Base-by-base conservation (phyloP, 2,888 invertebrate species). In the Papilio demoleus region DNA sequence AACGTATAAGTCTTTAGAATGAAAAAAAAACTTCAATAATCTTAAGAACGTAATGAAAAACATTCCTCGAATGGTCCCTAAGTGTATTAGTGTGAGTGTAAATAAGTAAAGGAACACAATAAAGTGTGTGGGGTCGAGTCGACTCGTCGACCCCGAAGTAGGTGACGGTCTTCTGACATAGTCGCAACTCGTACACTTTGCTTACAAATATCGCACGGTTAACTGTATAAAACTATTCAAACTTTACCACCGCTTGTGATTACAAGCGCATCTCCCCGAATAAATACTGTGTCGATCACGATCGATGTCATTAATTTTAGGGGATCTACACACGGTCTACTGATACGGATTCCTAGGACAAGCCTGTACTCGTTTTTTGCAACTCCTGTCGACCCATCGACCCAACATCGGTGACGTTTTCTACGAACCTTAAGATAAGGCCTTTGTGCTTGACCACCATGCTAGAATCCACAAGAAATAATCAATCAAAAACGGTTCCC, bases 161-260 rank as follows among this genome's bases (percentile, higher is more conserved):
- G 81, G 81, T 81, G 81, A 81, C 69, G 81, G 81, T 74, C 81
- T 70, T 63, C 53, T 36, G 34, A 38, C 53, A 61, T 47, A 70
- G 62, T 17, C 58, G 17, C 31, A 38, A 60, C 47, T 47, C 47
- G 47, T 56, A 62, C 65, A 42, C 53, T 61, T 56, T 60, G 63
- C 6, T 59, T 38, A 64, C 59, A 27, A 59, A 64, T 65, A 65
- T 65, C 65, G 58, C 31, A 56, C 53, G n/a, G 31, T 3, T 12
- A 1, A n/a, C n/a, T n/a, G 17, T 56, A 56, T 31, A 1, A 22
- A 0, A 47, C n/a, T 9, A 47, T 22, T 22, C 22, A 22, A 47
- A 22, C 47, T 22, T 47, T 22, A 47, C 9, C 0, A 4, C 3
- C 3, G 47, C 47, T 47, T 22, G 47, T 47, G 11, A 9, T 42